Evolutionary conservation across 2,888 invertebrate genomes (phyloP), one percentile per base, ranked within the genome.

Genomic region (Agonum fuliginosum): DNA sequence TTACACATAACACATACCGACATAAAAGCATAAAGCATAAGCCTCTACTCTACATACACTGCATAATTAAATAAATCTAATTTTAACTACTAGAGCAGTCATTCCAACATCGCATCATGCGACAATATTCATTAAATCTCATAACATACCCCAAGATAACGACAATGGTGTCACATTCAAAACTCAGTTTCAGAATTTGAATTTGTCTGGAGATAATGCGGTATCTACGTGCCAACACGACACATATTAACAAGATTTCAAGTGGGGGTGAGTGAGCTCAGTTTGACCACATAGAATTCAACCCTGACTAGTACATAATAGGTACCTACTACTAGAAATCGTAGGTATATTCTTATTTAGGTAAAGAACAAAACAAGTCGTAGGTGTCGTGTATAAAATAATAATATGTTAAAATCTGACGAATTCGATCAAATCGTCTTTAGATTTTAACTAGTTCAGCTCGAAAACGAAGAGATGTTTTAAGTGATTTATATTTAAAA

Each of bases 1-100:
- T 37, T 37, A 37, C 10, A 20, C 22, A n/a, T 20, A n/a, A 12
- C 12, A 3, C 22, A 6, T 24, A 54, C 22, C 22, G 10, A n/a
- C n/a, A n/a, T n/a, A n/a, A n/a, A n/a, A n/a, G n/a, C n/a, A n/a
- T n/a, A n/a, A n/a, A n/a, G n/a, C n/a, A n/a, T n/a, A n/a, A n/a
- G n/a, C n/a, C n/a, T n/a, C n/a, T 12, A 12, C 54, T 24, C 0
- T n/a, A n/a, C 22, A 54, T n/a, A n/a, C n/a, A n/a, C n/a, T n/a
- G 22, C n/a, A 12, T 54, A 54, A 54, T 54, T 54, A 54, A 54
- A 54, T 22, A 54, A 54, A 54, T 48, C 20, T 20, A 19, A 48
- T 20, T 54, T 22, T 54, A 54, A 54, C 54, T 22, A 24, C 24
- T n/a, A 22, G 51, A 34, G n/a, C 48, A 17, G 17, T 17, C 51